These are phyloP conservation scores for Cuculus canorus DNA, from an alignment of 2,797 vertebrate species.

Conservation along the genomic window DNA sequence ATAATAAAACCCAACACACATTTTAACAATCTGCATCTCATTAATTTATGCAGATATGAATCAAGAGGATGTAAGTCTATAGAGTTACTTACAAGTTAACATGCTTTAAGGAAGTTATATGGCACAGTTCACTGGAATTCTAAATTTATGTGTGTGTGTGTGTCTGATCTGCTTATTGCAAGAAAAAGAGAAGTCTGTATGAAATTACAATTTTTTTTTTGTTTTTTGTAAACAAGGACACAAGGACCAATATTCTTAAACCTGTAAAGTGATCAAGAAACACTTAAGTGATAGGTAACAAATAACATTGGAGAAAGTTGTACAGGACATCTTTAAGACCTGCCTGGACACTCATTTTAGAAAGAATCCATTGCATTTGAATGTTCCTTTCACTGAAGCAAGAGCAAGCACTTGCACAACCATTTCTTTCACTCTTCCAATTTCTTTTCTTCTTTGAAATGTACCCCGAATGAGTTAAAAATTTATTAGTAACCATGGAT, in stretches of 20 bases:
- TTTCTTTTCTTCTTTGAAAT: neutral
- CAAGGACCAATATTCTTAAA: neutral
- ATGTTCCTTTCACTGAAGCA: neutral
- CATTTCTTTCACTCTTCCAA: neutral
- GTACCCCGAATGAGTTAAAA: neutral
- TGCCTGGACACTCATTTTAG: neutral
- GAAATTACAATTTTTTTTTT: neutral
- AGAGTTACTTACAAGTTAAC: neutral
- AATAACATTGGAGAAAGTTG: neutral
- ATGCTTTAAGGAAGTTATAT: neutral
- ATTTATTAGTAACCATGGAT: neutral
- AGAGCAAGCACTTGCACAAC: neutral
- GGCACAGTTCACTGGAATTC: neutral
- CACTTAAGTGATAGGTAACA: neutral
- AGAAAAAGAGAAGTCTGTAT: neutral
- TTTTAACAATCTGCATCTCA: neutral
- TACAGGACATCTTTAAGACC: neutral
- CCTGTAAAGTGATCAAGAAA: neutral
- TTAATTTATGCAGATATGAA: neutral
- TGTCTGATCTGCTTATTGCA: neutral
- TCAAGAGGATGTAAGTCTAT: accelerated
- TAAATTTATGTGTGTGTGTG: neutral
- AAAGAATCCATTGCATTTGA: neutral
- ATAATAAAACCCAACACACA: neutral
- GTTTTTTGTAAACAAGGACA: neutral